Conservation (phyloP, 2,888 invertebrate species). For the Phania funesta region DNA sequence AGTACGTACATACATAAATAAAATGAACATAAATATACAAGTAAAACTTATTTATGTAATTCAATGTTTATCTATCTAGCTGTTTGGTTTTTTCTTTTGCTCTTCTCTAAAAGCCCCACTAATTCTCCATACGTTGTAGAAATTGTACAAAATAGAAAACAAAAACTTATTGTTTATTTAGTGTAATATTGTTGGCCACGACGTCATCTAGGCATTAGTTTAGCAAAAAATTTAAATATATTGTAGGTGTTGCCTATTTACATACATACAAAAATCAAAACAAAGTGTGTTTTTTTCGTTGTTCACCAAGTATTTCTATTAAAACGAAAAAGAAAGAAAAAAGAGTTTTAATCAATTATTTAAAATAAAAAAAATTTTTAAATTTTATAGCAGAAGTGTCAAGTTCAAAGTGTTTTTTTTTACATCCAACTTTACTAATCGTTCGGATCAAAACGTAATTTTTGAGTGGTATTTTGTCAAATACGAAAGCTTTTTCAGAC, state of each 20-base stretch:
- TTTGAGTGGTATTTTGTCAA: neutral
- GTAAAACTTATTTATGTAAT: no score
- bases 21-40: no score
- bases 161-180: slow-evolving; percentile 56
- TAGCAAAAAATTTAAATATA: slow-evolving; percentile 17
- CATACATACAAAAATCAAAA: neutral
- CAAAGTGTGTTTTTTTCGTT: neutral
- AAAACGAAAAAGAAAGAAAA: no score
- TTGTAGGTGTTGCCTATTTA: neutral
- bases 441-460: slow-evolving; percentile 15
- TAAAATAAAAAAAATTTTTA: neutral
- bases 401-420: slow-evolving; percentile 25
- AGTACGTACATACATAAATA: no score
- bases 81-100: slow-evolving; percentile 20
- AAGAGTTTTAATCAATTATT: no score
- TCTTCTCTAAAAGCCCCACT: slow-evolving; percentile 48
- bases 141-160: slow-evolving; percentile 41
- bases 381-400: neutral
- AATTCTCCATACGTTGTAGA: slow-evolving; percentile 43
- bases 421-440: neutral
- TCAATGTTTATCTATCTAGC: slow-evolving; percentile 13
- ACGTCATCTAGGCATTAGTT: slow-evolving; percentile 62
- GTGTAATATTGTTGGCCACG: slow-evolving; percentile 68
- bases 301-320: no score
- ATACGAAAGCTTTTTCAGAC: slow-evolving; percentile 35